Conservation (phyloP, 2,888 invertebrate genomes). For the Trypoxylon attenuatum region DNA sequence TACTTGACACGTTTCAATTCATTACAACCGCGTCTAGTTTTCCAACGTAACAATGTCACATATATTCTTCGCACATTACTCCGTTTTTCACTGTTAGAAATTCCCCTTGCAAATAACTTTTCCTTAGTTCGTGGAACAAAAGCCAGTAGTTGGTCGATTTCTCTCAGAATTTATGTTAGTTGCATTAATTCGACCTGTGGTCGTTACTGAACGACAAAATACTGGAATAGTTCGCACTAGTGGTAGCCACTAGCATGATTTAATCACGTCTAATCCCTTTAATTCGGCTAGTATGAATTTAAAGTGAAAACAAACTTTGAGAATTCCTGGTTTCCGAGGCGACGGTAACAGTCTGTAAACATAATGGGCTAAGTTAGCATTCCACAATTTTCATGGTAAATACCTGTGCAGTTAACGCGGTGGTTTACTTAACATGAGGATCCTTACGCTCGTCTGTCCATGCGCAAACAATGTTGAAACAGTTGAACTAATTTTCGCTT, state of each 20-base stretch:
- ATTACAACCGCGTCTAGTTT: slow-evolving; percentile 8
- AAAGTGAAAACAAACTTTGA: neutral
- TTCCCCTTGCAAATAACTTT: too few relatives aligned
- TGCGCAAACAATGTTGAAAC: slow-evolving; percentile 11
- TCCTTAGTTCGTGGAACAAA: too few relatives aligned
- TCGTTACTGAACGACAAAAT: too few relatives aligned
- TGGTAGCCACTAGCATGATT: neutral
- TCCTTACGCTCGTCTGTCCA: slow-evolving; percentile 5
- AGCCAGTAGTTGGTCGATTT: too few relatives aligned
- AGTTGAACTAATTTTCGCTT: slow-evolving; percentile 11
- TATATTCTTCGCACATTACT: neutral
- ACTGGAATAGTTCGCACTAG: neutral
- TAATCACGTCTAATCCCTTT: neutral
- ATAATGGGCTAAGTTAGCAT: slow-evolving; percentile 24
- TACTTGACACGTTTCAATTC: slow-evolving; percentile 37
- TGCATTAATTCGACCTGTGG: too few relatives aligned
- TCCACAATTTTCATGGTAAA: slow-evolving; percentile 10
- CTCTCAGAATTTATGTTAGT: too few relatives aligned
- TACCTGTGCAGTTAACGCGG: slow-evolving; percentile 5
- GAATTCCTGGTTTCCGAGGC: slow-evolving; percentile 6
- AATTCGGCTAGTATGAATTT: neutral
- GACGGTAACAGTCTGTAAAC: slow-evolving; percentile 1
- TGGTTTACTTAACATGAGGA: slow-evolving; percentile 22
- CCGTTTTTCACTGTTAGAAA: too few relatives aligned
- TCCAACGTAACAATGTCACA: slow-evolving; percentile 8